Evolutionary conservation across 2,797 vertebrate genomes (phyloP).

Genomic region (Aldrovandia affinis): DNA sequence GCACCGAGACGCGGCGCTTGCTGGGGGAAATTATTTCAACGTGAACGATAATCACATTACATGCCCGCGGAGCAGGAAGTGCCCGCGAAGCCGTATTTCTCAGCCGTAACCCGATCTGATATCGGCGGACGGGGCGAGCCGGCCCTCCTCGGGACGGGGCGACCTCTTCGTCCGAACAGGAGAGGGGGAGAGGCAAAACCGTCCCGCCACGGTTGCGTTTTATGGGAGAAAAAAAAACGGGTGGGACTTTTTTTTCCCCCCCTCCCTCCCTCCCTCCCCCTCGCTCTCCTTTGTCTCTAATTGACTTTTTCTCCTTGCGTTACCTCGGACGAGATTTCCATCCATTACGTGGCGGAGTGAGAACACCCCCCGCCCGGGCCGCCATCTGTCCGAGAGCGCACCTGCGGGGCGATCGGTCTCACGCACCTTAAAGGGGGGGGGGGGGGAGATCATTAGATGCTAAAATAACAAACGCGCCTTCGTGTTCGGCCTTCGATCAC

Average conservation of each 20-base stretch:
- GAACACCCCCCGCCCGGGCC: conserved; percentile 43
- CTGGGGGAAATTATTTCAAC: conserved; percentile 20
- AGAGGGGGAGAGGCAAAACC: not conserved
- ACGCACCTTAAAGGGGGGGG: conserved; percentile 10
- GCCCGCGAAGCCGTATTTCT: not conserved
- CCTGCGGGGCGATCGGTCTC: not conserved
- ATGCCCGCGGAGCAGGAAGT: conserved; percentile 1
- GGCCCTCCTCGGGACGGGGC: not conserved
- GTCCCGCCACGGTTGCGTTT: not conserved
- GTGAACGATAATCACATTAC: conserved; percentile 8
- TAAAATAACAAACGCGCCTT: conserved; percentile 57
- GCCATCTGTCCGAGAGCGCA: conserved; percentile 64
- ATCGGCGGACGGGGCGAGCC: not conserved
- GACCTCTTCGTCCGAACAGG: not conserved
- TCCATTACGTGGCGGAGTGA: conserved; percentile 54
- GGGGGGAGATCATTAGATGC: conserved; percentile 63
- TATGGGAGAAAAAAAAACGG: not conserved
- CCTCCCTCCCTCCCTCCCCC: too few species aligned
- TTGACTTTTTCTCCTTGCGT: conserved; percentile 62
- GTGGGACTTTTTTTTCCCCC: not conserved
- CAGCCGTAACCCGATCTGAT: conserved; percentile 15
- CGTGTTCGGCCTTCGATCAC: conserved; percentile 52
- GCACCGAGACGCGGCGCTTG: not conserved
- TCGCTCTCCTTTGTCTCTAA: conserved; percentile 52
- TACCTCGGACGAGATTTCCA: conserved; percentile 52